Evolutionary conservation across 2,113 vertebrate species (phyloP).

Genomic region (Conger conger): DNA sequence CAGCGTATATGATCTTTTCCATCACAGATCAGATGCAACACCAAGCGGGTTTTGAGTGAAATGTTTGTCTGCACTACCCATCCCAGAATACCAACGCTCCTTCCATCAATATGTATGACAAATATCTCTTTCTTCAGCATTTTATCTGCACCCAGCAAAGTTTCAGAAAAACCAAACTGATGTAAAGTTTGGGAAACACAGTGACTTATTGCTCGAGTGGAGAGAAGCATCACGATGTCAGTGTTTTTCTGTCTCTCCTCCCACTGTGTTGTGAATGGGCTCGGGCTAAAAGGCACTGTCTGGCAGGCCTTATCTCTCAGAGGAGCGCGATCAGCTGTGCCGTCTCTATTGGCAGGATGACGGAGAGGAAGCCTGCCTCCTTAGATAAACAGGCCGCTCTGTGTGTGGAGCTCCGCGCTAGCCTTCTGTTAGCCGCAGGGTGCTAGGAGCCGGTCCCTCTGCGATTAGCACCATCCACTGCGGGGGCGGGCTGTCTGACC

Average conservation of each 20-base stretch:
- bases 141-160: not conserved
- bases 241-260: not conserved
- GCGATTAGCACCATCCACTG: slow-evolving; percentile 7
- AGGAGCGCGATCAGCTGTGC: not conserved
- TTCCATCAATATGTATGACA: not conserved
- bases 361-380: slow-evolving; percentile 7
- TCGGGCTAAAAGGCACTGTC: not conserved
- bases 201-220: not conserved
- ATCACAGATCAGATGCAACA: not conserved
- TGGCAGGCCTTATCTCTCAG: slow-evolving; percentile 6
- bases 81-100: not conserved
- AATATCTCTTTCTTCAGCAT: not conserved
- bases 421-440: not conserved
- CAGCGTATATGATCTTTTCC: not conserved
- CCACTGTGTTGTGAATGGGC: not conserved
- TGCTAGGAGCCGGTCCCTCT: not conserved
- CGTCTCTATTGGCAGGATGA: slow-evolving; percentile 5
- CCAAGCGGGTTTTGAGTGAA: not conserved
- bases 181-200: not conserved
- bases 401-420: not conserved
- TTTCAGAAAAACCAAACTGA: not conserved
- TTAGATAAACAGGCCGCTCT: slow-evolving; percentile 5
- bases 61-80: not conserved
- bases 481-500: slow-evolving; percentile 10
- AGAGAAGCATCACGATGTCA: not conserved